Evolutionary conservation across 1,140 invertebrate genomes (phyloP).

Genomic region (Anoplolepis gracilipes): DNA sequence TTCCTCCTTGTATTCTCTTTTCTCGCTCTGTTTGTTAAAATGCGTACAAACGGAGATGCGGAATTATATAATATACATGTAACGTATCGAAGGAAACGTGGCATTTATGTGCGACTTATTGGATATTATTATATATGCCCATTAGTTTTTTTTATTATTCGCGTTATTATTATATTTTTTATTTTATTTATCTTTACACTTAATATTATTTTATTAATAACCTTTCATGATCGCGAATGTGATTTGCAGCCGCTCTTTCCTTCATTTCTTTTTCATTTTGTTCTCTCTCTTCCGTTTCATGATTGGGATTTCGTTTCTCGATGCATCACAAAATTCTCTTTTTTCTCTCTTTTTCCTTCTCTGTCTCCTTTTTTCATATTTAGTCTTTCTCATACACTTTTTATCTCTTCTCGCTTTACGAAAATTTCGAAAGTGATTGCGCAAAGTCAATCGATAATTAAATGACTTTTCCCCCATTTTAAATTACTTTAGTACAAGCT

Average conservation of each 20-base stretch:
- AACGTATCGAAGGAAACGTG: conserved; percentile 76
- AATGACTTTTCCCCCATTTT: conserved; percentile 59
- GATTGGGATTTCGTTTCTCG: not conserved
- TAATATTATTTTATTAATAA: conserved; percentile 61
- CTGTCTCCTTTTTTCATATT: not conserved
- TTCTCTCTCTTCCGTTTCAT: conserved; percentile 39
- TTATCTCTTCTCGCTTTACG: conserved; percentile 21
- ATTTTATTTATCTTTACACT: conserved; percentile 66
- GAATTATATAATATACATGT: conserved; percentile 76
- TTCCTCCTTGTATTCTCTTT: conserved; percentile 36
- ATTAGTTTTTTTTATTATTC: conserved; percentile 66
- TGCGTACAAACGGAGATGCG: conserved; percentile 80
- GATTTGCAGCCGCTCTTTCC: not conserved
- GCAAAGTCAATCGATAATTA: conserved; percentile 77
- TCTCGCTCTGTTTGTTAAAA: conserved; percentile 73
- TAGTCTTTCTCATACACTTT: not conserved
- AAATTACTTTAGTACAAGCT: conserved; percentile 78
- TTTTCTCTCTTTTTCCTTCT: not conserved
- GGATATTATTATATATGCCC: conserved; percentile 69
- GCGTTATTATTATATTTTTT: conserved; percentile 65
- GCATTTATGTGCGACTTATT: conserved; percentile 69
- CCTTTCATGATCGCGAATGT: conserved; percentile 9
- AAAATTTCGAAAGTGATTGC: conserved; percentile 74
- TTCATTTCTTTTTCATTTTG: conserved; percentile 8
- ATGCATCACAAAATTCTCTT: not conserved